Evolutionary conservation across 1,140 invertebrate species (phyloP), one percentile per base, ranked within the genome.

Genomic region (Tetramorium alpestre): DNA sequence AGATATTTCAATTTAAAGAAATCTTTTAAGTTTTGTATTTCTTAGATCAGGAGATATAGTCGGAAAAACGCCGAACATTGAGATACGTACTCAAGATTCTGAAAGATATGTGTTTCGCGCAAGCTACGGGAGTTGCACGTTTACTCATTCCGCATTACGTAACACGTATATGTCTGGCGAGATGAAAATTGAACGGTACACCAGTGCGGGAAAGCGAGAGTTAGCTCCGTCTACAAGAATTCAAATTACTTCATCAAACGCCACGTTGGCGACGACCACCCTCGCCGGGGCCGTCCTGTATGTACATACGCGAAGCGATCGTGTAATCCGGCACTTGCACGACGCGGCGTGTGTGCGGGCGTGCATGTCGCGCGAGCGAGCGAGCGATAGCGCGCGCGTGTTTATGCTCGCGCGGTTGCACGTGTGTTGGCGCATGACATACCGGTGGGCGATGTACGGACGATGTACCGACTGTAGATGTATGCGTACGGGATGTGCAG

Each of bases 231-330:
- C 56, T 78, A 65, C 82, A 85, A 85, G 73, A 78, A 78, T 84
- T 84, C 73, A 77, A 85, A 85, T 85, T 78, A 76, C 82, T 85
- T 85, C 82, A 78, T 78, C 82, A 85, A 78, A 78, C 47, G 72
- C 70, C 60, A 44, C 41, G 77, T 22, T 11, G 78, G 22, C 13
- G 72, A 44, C 56, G 38, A 18, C 54, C 18, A 58, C 54, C 51
- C 56, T 87, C 70, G 49, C 76, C 28, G 65, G 22, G 41, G 62
- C 44, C 47, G 56, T 49, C 51, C 85, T 51, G 85, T 82, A 33
- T 33, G 33, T 33, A 33, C 33, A 33, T 33, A 87, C 56, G 77
- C 16, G 41, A 72, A 38, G 78, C 67, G 85, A 87, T 87, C 77
- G 65, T 82, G 78, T 87, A 87, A 87, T 87, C 78, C 78, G 51